These are phyloP conservation scores for Manis javanica DNA, from an alignment of 2,797 vertebrate genomes.

Conservation along the genomic window DNA sequence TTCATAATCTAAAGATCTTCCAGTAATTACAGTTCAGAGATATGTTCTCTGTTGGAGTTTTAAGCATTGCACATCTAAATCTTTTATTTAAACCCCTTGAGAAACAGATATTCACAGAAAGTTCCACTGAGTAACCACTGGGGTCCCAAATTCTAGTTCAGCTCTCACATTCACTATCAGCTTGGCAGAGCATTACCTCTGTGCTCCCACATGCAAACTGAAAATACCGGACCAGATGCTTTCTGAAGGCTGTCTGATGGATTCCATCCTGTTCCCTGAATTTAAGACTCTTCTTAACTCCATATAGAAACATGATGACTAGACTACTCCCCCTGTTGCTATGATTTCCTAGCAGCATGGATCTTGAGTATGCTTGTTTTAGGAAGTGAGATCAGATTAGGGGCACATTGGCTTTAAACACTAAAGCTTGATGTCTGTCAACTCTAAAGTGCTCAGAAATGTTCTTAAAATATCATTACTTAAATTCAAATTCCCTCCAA, in stretches of 20 bases:
- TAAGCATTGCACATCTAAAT: neutral
- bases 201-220: neutral
- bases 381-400: neutral
- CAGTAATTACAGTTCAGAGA: constrained; percentile 56
- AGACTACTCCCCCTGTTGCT: neutral
- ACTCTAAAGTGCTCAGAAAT: neutral
- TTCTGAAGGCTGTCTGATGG: neutral
- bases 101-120: neutral
- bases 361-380: neutral
- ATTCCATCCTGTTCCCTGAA: neutral
- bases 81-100: constrained; percentile 38
- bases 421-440: neutral
- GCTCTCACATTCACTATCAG: neutral
- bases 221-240: neutral
- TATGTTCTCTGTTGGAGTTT: neutral
- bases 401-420: neutral
- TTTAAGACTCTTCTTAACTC: neutral
- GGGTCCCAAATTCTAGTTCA: neutral
- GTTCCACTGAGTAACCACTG: neutral
- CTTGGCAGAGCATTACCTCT: neutral
- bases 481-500: constrained; percentile 39
- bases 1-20: constrained; percentile 56
- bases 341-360: neutral
- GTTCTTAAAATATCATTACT: neutral
- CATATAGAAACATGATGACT: neutral